Evolutionary conservation across 2,888 invertebrate genomes (phyloP), one percentile per base, ranked within the genome.

Genomic region (Hedychridium roseum): DNA sequence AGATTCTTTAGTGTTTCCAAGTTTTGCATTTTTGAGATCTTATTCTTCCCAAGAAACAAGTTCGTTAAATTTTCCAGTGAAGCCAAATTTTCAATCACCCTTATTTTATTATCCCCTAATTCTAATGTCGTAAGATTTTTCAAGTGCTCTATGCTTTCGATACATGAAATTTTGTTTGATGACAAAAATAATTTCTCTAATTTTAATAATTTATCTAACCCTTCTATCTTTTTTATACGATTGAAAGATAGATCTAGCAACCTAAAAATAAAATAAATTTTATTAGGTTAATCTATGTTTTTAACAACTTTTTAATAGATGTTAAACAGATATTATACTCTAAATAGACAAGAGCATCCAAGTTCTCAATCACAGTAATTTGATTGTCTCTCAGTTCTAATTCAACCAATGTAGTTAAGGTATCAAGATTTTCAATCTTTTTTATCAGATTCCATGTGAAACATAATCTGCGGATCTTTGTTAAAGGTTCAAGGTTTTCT

Each of bases 351-450:
- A 99, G 84, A 7, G 84, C 78, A 43, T 92, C 91, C 45, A 99
- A 82, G 77, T 96, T 95, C 79, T 96, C 95, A 62, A 99, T 93
- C 60, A 87, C 85, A 1, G 88, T 88, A 39, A 99, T 89, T 82
- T 97, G 97, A 81, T 99, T 99, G 79, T 99, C 99, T 79, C 98
- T 97, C 2, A 99, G 81, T 73, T 99, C 98, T 35, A 99, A 80
- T 73, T 97, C 96, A 12, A 85, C 84, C 7, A 99, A 82, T 0
- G 89, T 90, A 1, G 83, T 84, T 14, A 97, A 80, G 1, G 86
- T 88, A 37, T 85, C 79, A 18, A 98, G 78, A 70, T 96, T 95
- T 76, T 97, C 96, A 62, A 99, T 96, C 76, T 90, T 91, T 73
- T 91, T 96, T 11, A 99, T 92, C 6, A 97, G 82, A 80, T 99